Conservation (phyloP, 2,888 invertebrate species). For the Apotomis capreana region DNA sequence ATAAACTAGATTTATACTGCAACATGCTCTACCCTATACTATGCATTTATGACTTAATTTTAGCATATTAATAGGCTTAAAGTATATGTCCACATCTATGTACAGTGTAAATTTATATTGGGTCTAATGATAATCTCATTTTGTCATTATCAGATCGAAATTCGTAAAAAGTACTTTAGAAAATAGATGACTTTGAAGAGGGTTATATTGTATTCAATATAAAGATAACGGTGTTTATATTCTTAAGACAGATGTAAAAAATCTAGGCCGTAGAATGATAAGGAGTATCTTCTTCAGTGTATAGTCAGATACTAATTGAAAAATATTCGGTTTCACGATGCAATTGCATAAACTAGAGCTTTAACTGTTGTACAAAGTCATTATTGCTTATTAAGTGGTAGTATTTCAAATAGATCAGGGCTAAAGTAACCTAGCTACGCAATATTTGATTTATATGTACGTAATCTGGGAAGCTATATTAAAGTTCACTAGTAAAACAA, state of each 20-base stretch:
- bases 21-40: no score
- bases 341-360: no score
- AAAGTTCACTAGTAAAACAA: slow-evolving; percentile 1
- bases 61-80: no score
- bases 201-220: neutral
- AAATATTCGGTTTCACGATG: neutral
- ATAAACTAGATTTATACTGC: no score
- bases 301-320: neutral
- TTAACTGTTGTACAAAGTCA: no score
- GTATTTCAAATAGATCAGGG: slow-evolving; percentile 44
- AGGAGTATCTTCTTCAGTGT: neutral
- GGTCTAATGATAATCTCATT: neutral
- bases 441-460: slow-evolving; percentile 1
- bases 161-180: neutral
- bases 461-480: neutral
- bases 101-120: neutral
- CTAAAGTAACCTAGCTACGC: slow-evolving; percentile 31
- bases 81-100: no score
- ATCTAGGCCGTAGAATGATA: slow-evolving; percentile 1
- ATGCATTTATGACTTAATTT: no score
- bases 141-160: neutral
- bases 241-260: slow-evolving; percentile 17
- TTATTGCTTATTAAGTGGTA: slow-evolving; percentile 45
- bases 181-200: slow-evolving; percentile 2
- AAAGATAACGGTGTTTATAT: slow-evolving; percentile 23